phyloP scores from a whole-genome alignment of 1,140 invertebrate species.

The Melanaphis sacchari region DNA sequence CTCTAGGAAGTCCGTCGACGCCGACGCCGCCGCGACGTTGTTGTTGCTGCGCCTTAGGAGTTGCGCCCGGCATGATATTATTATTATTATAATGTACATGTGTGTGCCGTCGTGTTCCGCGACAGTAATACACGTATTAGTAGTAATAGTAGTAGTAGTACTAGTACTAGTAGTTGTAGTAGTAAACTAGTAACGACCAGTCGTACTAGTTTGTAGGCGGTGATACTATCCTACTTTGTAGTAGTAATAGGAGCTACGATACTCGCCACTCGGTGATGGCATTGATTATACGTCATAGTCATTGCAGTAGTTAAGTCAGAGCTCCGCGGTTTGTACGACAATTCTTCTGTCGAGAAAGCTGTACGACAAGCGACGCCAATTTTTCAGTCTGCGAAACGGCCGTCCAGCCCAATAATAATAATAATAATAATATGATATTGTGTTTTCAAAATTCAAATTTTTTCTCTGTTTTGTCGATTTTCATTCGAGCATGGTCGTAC shows the following conservation, averaged over 20 bases:
- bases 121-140: not conserved
- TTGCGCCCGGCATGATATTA: slow-evolving; percentile 40
- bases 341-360: too few species aligned
- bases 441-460: not conserved
- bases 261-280: too few species aligned
- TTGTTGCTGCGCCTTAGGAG: slow-evolving; percentile 47
- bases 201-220: not conserved
- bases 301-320: too few species aligned
- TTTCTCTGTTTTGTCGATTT: not conserved
- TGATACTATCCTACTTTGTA: not conserved
- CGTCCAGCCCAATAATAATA: too few species aligned
- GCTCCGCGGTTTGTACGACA: too few species aligned
- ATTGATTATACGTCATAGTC: too few species aligned
- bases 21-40: not conserved
- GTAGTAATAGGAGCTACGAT: not conserved
- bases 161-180: not conserved
- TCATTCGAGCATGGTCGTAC: too few species aligned
- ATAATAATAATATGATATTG: too few species aligned
- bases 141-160: not conserved
- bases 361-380: too few species aligned
- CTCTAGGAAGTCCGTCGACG: not conserved
- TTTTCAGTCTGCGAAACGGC: too few species aligned
- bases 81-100: not conserved
- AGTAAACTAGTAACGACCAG: not conserved
- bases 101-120: not conserved